phyloP scores from a whole-genome alignment of 1,140 invertebrate species.

The Aricia agestis region DNA sequence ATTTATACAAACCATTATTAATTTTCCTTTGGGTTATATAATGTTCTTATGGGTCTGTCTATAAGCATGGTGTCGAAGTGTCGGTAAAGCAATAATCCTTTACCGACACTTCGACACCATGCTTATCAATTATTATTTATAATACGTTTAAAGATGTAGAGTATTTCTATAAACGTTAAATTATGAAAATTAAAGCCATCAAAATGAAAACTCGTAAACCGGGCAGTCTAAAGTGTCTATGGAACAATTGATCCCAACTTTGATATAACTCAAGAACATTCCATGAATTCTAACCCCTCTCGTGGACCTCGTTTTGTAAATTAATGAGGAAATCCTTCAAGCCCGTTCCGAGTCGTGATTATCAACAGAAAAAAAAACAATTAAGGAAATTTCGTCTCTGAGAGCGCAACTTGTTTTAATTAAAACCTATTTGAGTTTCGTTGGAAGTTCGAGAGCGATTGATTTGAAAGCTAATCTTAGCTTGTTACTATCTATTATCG shows the following conservation, averaged over 20 bases:
- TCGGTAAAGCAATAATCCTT: too few relatives aligned
- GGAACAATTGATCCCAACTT: not conserved
- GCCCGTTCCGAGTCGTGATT: slow-evolving; percentile 37
- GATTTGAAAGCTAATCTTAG: not conserved
- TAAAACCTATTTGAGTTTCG: slow-evolving; percentile 29
- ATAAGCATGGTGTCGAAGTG: too few relatives aligned
- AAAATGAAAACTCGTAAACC: not conserved
- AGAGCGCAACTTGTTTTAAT: slow-evolving; percentile 52
- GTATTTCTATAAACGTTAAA: too few relatives aligned
- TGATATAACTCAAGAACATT: not conserved
- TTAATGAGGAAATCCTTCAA: slow-evolving; percentile 49
- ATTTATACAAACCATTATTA: too few relatives aligned
- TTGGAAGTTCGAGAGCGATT: not conserved
- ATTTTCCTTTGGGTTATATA: too few relatives aligned
- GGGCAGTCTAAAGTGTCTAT: not conserved
- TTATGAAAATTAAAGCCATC: not conserved
- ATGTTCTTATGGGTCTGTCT: too few relatives aligned
- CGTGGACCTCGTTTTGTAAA: slow-evolving; percentile 39
- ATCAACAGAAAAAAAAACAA: slow-evolving; percentile 44
- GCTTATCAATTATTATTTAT: too few relatives aligned
- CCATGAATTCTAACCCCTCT: slow-evolving; percentile 10
- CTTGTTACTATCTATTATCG: too few relatives aligned
- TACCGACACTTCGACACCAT: too few relatives aligned
- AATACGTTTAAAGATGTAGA: too few relatives aligned
- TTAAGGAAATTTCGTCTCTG: slow-evolving; percentile 37